A percentile compares a stretch with the other conserved stretches of the same genome.
phyloP scores from a whole-genome alignment of 2,797 vertebrate genomes.

The Acomys russatus region DNA sequence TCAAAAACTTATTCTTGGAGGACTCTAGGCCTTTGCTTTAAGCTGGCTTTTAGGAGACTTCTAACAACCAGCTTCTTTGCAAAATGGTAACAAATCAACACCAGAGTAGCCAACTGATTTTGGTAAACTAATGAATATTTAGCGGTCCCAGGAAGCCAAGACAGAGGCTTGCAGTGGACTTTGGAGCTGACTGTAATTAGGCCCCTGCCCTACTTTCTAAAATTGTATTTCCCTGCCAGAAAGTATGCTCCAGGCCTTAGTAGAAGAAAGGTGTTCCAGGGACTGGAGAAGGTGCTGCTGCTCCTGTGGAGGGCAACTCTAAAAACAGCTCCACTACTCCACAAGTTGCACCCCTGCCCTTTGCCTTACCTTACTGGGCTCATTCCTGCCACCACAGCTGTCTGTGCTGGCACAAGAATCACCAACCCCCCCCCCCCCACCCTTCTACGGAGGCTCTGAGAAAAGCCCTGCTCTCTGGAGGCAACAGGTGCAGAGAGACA shows the following conservation, averaged over 20 bases:
- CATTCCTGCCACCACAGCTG: slow-evolving; percentile 62
- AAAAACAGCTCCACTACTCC: slow-evolving; percentile 53
- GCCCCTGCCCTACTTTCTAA: slow-evolving; percentile 79
- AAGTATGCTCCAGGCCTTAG: slow-evolving; percentile 39
- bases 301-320: background rate
- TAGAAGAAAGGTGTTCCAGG: slow-evolving; percentile 33
- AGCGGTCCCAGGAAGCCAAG: slow-evolving; percentile 25
- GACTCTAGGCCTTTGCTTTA: background rate
- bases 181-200: slow-evolving; percentile 67
- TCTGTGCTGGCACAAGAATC: background rate
- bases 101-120: slow-evolving; percentile 21
- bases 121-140: slow-evolving; percentile 9
- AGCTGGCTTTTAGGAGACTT: background rate
- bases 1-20: background rate
- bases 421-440: background rate
- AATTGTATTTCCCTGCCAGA: slow-evolving; percentile 63
- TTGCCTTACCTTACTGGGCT: slow-evolving; percentile 55
- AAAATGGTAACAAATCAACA: background rate
- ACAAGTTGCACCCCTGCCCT: slow-evolving; percentile 9
- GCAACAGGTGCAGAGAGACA: slow-evolving; percentile 74
- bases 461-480: slow-evolving; percentile 40
- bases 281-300: background rate
- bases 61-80: background rate
- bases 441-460: background rate
- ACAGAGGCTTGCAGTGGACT: slow-evolving; percentile 16